Evolutionary conservation across 1,140 invertebrate genomes (phyloP), one percentile per base, ranked within the genome.

Genomic region (Caenorhabditis inopinata): DNA sequence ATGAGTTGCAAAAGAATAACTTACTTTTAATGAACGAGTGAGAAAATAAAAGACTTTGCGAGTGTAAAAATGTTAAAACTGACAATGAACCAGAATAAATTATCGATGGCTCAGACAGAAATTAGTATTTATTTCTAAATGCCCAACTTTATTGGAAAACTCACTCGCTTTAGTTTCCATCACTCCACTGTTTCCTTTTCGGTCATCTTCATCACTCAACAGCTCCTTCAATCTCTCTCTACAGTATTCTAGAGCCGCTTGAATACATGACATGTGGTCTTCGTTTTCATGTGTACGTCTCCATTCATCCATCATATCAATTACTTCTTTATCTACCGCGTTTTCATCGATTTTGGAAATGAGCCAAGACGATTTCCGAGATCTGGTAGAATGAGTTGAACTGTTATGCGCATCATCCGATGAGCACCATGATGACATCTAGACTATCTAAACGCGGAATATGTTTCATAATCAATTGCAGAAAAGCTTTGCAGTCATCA

Each of bases 181-280:
- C 29, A 16, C 23, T 35, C 12, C 23, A 9, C 32, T 38, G 18
- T 23, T 27, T n/a, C 3, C 29, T n/a, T 68, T 38, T 27, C n/a
- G 11, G 21, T 32, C 25, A 3, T 58, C 27, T 0, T 58, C 58
- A 38, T 38, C 29, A 6, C 35, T 23, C 32, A 68, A 38, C 32
- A 68, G 51, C 7, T 78, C 51, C 12, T 75, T 74, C 25, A 80
- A 32, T 58, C 76, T 77, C 18, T 47, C 73, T 58, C 73, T 80
- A 58, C 79, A 80, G 68, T 74, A 75, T 6, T 68, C 32, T 32
- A 68, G 23, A 21, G 58, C 58, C 29, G 32, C 32, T 25, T 68
- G 29, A 18, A 68, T 68, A 18, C 32, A 68, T 21, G 35, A 29
- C 58, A 68, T 18, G 32, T 68, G 58, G 11, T 51, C 23, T 51